Evolutionary conservation across 2,113 vertebrate genomes (phyloP), one percentile per base, ranked within the genome.

Genomic region (Scomber scombrus): DNA sequence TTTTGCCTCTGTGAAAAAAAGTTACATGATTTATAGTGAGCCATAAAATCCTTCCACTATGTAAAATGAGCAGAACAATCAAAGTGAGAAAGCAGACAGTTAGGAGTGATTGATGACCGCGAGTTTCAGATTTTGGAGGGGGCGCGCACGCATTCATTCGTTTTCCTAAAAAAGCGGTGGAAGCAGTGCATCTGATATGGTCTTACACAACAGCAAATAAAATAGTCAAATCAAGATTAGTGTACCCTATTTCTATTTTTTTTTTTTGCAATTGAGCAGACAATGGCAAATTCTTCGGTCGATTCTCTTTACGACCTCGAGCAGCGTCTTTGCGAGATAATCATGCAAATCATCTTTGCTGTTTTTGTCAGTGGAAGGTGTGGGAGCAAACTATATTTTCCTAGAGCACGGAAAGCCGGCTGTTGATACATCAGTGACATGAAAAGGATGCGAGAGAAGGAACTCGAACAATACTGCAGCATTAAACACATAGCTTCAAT

Each of bases 401-500:
- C 68, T 72, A 18, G 73, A 87, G 75, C 67, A 45, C 56, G 13
- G 46, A 78, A 66, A 21, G 62, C 26, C 70, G 46, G 52, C 71
- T 47, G 75, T 70, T 68, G 71, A 73, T 68, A 70, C 72, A 87
- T 90, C 80, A 82, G 51, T 49, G 71, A 86, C 85, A 84, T 57
- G 67, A 89, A 87, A 86, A 69, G 62, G 67, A 86, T 57, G 66
- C 11, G 68, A 88, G 66, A 56, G 50, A 85, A 60, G 56, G 34
- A 88, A 88, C 18, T 85, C 3, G 31, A 83, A 88, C 76, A 86
- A 89, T 72, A 61, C 73, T 21, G 75, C 70, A 34, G 81, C 80
- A 78, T 85, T 89, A 83, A 86, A 91, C 75, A 81, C 60, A 68
- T 3, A 16, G 65, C 86, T 87, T 90, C 86, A 92, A 90, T 93